phyloP scores from a whole-genome alignment of 2,888 invertebrate genomes.

The Crocallis elinguaria region DNA sequence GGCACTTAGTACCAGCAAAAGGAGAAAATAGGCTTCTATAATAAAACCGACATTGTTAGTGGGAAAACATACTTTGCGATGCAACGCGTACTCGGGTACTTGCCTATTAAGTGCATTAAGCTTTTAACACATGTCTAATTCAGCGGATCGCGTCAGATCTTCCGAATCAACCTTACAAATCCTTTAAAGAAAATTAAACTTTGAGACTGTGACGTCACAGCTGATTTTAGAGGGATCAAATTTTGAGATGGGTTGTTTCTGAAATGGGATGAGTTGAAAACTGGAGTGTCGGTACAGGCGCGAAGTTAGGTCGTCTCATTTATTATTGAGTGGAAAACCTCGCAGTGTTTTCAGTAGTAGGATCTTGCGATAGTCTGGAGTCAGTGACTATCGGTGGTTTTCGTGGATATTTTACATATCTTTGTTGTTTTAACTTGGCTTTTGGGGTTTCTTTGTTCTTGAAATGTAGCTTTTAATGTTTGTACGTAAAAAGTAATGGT shows the following conservation, averaged over 20 bases:
- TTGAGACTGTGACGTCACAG: conserved; percentile 34
- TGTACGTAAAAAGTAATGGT: conserved; percentile 16
- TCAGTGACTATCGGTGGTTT: conserved; percentile 34
- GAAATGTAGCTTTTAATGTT: conserved; percentile 30
- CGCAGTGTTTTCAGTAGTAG: conserved; percentile 48
- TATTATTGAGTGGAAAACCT: conserved; percentile 80
- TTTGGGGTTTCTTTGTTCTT: conserved; percentile 38
- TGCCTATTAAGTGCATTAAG: conserved; percentile 77
- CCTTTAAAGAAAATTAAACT: conserved; percentile 32
- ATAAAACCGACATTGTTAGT: conserved; percentile 43
- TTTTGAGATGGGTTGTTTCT: conserved; percentile 56
- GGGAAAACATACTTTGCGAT: conserved; percentile 50
- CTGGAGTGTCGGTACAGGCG: conserved; percentile 73
- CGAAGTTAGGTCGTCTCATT: conserved; percentile 80
- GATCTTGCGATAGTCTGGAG: conserved; percentile 38
- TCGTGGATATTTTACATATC: conserved; percentile 38
- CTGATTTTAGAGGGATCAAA: conserved; percentile 38
- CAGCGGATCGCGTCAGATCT: conserved; percentile 56
- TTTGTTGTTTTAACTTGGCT: conserved; percentile 30
- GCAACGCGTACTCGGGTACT: conserved; percentile 51
- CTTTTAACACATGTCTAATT: conserved; percentile 82
- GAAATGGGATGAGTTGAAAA: conserved; percentile 62
- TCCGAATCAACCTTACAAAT: conserved; percentile 30
- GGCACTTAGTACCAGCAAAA: conserved; percentile 1
- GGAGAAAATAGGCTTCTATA: conserved; percentile 14